phyloP scores from a whole-genome alignment of 2,888 invertebrate species.

The Parascotia fuliginaria region DNA sequence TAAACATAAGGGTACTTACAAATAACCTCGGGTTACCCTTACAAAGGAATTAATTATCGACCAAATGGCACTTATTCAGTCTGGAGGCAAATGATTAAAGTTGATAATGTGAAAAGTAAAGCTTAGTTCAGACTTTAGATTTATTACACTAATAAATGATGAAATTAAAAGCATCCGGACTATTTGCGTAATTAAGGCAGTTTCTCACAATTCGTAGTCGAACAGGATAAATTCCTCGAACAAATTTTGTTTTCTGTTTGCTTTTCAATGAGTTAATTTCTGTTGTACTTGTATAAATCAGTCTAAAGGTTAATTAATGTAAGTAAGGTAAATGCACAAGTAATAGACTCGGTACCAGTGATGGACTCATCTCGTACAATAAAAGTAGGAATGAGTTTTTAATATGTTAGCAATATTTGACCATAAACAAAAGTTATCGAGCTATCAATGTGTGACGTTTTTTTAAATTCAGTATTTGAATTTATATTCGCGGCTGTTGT shows the following conservation, averaged over 20 bases:
- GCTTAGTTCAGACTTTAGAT: constrained; percentile 18
- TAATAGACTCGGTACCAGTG: too few relatives aligned
- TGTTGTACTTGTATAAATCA: neutral
- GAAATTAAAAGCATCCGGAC: constrained; percentile 18
- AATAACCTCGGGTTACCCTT: too few relatives aligned
- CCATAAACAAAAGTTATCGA: too few relatives aligned
- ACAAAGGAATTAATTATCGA: constrained; percentile 16
- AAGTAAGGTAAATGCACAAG: too few relatives aligned
- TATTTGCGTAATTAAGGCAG: neutral
- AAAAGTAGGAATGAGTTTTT: too few relatives aligned
- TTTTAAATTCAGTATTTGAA: too few relatives aligned
- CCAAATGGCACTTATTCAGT: constrained; percentile 10
- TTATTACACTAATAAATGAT: constrained; percentile 32
- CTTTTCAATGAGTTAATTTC: neutral
- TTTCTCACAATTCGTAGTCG: too few relatives aligned
- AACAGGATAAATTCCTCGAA: neutral
- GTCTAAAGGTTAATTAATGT: neutral
- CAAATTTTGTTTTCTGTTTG: neutral
- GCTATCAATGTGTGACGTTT: too few relatives aligned
- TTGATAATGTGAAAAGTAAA: constrained; percentile 40
- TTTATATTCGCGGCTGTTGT: too few relatives aligned
- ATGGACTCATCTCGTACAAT: too few relatives aligned
- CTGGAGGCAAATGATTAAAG: constrained; percentile 34
- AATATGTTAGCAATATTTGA: too few relatives aligned
- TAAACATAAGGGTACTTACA: too few relatives aligned